Conservation (phyloP, 2,113 vertebrate genomes). For the Haliaeetus leucogaster region DNA sequence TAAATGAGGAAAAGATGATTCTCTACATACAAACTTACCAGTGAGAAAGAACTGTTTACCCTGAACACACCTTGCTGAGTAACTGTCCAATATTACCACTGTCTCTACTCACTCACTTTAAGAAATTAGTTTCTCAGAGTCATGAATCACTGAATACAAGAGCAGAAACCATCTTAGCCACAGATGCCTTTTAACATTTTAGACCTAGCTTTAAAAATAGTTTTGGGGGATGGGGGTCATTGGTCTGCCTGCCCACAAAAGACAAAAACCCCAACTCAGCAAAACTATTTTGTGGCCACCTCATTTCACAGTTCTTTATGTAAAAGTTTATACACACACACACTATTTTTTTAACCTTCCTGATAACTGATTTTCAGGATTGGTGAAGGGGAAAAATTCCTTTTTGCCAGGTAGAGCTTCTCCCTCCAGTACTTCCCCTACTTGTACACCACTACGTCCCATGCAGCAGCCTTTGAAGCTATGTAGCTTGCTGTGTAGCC, state of each 20-base stretch:
- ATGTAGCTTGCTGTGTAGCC: background rate
- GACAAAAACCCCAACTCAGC: background rate
- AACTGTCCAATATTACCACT: conserved; percentile 13
- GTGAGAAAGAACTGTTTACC: conserved; percentile 4
- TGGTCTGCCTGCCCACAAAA: background rate
- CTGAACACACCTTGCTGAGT: conserved; percentile 34
- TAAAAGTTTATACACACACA: background rate
- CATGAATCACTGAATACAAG: conserved; percentile 10
- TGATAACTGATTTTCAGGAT: background rate
- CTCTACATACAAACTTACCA: background rate
- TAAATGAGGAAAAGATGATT: background rate
- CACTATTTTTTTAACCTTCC: background rate
- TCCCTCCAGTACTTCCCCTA: background rate
- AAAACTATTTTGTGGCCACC: background rate
- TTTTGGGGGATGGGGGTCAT: background rate
- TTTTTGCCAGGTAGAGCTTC: background rate
- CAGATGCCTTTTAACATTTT: background rate
- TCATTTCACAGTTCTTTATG: background rate
- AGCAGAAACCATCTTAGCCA: background rate
- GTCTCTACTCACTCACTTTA: background rate
- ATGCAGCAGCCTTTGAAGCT: background rate
- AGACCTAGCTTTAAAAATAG: background rate
- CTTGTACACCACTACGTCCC: background rate
- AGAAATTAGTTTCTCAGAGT: background rate
- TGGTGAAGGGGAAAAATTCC: background rate